Conservation (phyloP, 2,888 invertebrate species). For the Lingula anatina region DNA sequence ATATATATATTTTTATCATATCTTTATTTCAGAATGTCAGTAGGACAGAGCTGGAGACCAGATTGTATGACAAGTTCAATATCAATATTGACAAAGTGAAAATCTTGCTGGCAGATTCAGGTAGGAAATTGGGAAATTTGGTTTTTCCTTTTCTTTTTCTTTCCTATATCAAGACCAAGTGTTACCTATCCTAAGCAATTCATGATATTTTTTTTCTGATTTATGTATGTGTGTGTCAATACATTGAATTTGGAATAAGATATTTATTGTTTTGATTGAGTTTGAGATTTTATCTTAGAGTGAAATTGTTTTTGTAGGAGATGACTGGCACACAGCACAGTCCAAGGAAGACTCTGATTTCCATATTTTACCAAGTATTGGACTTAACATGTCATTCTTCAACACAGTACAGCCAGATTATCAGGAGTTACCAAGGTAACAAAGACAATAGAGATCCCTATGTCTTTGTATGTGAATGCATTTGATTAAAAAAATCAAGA, state of each 20-base stretch:
- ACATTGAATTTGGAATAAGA: background rate
- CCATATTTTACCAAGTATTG: constrained; percentile 69
- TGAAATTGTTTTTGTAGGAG: constrained; percentile 58
- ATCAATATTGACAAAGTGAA: constrained; percentile 67
- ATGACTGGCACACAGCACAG: constrained; percentile 70
- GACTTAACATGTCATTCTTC: constrained; percentile 65
- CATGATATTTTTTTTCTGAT: too few species aligned
- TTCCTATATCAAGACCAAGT: too few species aligned
- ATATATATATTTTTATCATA: too few species aligned
- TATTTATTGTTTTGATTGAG: background rate
- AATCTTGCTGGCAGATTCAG: constrained; percentile 61
- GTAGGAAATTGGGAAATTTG: constrained; percentile 38
- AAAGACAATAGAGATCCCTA: background rate
- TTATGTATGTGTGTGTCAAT: too few species aligned
- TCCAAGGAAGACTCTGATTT: constrained; percentile 68
- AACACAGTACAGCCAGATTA: constrained; percentile 71
- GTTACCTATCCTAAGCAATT: too few species aligned
- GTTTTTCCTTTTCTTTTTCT: too few species aligned
- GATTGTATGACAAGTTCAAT: constrained; percentile 71
- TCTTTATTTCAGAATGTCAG: constrained; percentile 62
- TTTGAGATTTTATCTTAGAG: background rate
- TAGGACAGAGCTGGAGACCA: constrained; percentile 75
- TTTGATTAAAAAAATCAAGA: too few species aligned
- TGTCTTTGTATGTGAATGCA: too few species aligned
- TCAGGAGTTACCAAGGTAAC: constrained; percentile 61